phyloP scores from a whole-genome alignment of 2,888 invertebrate genomes.

The Tetragnatha montana region DNA sequence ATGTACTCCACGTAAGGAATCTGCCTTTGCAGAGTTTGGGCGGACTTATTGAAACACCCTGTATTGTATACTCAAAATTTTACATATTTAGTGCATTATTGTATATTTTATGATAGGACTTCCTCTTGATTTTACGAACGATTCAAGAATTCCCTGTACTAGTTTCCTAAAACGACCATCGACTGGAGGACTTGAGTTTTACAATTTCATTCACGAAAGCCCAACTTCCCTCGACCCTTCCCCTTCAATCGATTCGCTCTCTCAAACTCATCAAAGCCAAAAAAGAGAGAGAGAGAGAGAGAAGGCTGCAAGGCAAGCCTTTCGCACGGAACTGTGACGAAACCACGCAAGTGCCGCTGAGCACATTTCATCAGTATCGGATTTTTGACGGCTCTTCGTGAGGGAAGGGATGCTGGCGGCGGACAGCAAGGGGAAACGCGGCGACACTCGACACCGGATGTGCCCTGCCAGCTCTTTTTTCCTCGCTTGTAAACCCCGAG shows the following conservation, averaged over 20 bases:
- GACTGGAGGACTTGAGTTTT: not conserved
- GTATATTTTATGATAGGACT: too few relatives aligned
- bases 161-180: not conserved
- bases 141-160: too few relatives aligned
- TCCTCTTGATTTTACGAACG: too few relatives aligned
- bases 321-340: slow-evolving; percentile 33
- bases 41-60: too few relatives aligned
- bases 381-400: slow-evolving; percentile 49
- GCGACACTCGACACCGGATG: slow-evolving; percentile 64
- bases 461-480: slow-evolving; percentile 16
- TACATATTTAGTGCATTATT: too few relatives aligned
- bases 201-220: not conserved
- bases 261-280: not conserved
- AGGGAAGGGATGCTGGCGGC: slow-evolving; percentile 57
- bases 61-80: too few relatives aligned
- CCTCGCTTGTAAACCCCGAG: not conserved
- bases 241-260: not conserved
- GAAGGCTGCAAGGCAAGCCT: slow-evolving; percentile 6
- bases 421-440: slow-evolving; percentile 48
- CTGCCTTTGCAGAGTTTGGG: too few relatives aligned
- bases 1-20: too few relatives aligned
- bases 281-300: not conserved
- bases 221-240: not conserved
- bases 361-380: slow-evolving; percentile 36
- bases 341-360: slow-evolving; percentile 49